Conservation (phyloP, 2,113 vertebrate genomes). For the Stegostoma tigrinum region DNA sequence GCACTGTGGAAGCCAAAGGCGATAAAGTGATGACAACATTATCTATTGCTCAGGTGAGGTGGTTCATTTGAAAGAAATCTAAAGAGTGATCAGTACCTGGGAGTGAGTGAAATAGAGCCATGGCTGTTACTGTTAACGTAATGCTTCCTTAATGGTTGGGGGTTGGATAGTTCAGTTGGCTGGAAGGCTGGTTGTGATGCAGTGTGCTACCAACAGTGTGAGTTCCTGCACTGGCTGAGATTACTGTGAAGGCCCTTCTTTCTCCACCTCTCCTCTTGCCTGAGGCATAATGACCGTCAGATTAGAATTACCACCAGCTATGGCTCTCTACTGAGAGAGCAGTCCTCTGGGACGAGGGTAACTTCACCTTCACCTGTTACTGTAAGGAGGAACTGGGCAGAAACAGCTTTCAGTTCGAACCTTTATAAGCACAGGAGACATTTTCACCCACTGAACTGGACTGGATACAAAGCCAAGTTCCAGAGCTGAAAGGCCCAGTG, state of each 20-base stretch:
- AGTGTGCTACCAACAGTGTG: too few species aligned
- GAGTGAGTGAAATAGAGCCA: background rate
- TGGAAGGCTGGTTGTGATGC: too few species aligned
- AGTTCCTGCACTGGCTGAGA: too few species aligned
- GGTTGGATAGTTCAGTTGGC: too few species aligned
- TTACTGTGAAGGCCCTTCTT: too few species aligned
- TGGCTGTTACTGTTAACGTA: too few species aligned
- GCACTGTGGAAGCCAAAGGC: constrained; percentile 56
- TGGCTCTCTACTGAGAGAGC: too few species aligned
- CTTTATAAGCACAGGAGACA: background rate
- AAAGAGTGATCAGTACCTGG: background rate
- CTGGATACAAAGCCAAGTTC: background rate
- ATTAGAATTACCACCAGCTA: too few species aligned
- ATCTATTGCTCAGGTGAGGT: constrained; percentile 55
- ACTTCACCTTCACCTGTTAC: background rate
- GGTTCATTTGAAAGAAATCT: background rate
- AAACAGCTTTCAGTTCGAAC: background rate
- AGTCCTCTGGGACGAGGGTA: too few species aligned
- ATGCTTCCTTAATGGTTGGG: too few species aligned
- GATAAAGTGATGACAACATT: constrained; percentile 58
- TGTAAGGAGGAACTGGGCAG: background rate
- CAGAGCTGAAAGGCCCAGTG: background rate
- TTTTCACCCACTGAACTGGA: background rate
- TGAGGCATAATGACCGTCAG: too few species aligned
- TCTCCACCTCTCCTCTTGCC: too few species aligned